A percentile compares a stretch with the other conserved stretches of the same genome.
phyloP scores from a whole-genome alignment of 2,797 vertebrate genomes.

The Lithobates sylvaticus region DNA sequence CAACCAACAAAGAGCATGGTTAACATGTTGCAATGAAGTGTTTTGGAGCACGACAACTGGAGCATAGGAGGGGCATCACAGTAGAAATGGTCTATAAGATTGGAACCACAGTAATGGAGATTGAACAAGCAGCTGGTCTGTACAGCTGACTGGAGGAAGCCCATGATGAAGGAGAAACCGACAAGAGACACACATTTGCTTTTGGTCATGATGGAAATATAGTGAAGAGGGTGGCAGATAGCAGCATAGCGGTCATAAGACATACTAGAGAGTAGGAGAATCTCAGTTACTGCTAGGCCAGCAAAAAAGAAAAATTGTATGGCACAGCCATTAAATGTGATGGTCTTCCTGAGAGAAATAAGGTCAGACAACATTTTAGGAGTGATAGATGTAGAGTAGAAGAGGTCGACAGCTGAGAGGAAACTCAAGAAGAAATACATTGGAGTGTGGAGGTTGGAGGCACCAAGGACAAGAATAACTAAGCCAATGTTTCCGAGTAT shows the following conservation, averaged over 20 bases:
- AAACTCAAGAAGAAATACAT: slow-evolving; percentile 11
- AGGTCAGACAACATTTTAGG: slow-evolving; percentile 14
- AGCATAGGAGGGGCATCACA: not conserved
- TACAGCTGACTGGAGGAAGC: not conserved
- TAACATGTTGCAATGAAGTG: not conserved
- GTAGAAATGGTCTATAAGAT: slow-evolving; percentile 1
- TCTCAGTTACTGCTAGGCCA: not conserved
- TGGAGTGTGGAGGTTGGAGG: not conserved
- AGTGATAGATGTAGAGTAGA: not conserved
- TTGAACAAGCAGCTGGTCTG: slow-evolving; percentile 2
- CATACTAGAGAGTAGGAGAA: slow-evolving; percentile 12
- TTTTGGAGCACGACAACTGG: not conserved
- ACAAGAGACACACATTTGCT: not conserved
- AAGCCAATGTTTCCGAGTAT: not conserved
- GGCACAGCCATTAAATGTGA: slow-evolving; percentile 9
- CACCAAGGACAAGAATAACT: not conserved
- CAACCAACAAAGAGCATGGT: not conserved
- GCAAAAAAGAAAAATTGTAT: slow-evolving; percentile 11
- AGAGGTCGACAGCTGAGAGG: slow-evolving; percentile 3
- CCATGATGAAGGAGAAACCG: not conserved
- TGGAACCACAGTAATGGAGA: not conserved
- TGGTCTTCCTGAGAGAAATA: not conserved
- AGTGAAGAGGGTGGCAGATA: slow-evolving; percentile 32
- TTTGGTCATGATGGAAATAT: slow-evolving; percentile 18
- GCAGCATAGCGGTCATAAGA: slow-evolving; percentile 15